These are phyloP conservation scores for Oligia latruncula DNA, from an alignment of 2,888 invertebrate species.

Conservation along the genomic window DNA sequence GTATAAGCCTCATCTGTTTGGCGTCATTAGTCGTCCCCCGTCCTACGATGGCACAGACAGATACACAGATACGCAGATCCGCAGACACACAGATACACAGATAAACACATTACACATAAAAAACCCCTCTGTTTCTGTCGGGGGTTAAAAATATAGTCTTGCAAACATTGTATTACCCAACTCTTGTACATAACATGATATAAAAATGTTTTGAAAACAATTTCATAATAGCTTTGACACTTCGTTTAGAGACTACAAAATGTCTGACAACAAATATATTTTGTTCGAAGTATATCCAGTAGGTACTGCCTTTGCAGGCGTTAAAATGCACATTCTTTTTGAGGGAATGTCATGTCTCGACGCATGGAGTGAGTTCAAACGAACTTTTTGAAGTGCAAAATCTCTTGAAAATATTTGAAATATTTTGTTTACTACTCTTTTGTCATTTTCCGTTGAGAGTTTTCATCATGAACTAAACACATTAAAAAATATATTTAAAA, in stretches of 20 bases:
- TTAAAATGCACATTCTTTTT: slow-evolving; percentile 23
- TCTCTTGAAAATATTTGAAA: slow-evolving; percentile 18
- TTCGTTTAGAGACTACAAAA: slow-evolving; percentile 1
- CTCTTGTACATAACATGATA: neutral
- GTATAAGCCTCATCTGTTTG: too few relatives aligned
- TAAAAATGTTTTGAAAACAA: neutral
- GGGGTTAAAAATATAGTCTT: too few relatives aligned
- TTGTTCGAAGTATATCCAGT: slow-evolving; percentile 5
- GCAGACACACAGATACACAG: too few relatives aligned
- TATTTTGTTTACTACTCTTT: slow-evolving; percentile 12
- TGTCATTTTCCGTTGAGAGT: neutral
- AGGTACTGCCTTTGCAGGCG: slow-evolving; percentile 12
- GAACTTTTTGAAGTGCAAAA: slow-evolving; percentile 9
- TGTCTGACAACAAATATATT: slow-evolving; percentile 1
- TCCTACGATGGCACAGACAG: too few relatives aligned
- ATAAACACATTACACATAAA: too few relatives aligned
- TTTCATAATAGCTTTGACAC: slow-evolving; percentile 7
- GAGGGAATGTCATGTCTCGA: slow-evolving; percentile 26
- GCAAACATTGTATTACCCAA: neutral
- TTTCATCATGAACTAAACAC: neutral
- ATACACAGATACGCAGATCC: too few relatives aligned
- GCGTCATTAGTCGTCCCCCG: too few relatives aligned
- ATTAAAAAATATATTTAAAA: neutral
- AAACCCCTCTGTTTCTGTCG: too few relatives aligned
- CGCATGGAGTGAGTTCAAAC: slow-evolving; percentile 8